Conservation (phyloP, 2,888 invertebrate genomes). For the Lordiphosa andalusiaca region DNA sequence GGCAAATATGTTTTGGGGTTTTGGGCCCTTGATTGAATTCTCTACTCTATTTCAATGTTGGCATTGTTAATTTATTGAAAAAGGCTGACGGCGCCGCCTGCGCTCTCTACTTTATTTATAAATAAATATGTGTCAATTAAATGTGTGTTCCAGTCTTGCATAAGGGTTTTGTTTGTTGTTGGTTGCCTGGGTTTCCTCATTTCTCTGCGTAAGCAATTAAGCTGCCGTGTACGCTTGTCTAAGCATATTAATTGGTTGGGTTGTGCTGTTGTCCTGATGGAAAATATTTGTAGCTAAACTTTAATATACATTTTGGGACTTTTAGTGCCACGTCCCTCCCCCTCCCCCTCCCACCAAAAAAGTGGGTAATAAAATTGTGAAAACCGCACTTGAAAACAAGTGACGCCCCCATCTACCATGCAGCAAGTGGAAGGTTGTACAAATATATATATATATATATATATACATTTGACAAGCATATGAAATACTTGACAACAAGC, state of each 20-base stretch:
- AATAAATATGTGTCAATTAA: conserved; percentile 36
- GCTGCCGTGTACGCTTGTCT: conserved; percentile 42
- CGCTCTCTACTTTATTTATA: conserved; percentile 11
- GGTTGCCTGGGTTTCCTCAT: conserved; percentile 4
- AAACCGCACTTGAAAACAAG: conserved; percentile 7
- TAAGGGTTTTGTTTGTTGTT: conserved; percentile 18
- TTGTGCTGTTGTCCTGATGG: conserved; percentile 22
- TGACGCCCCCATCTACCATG: neutral
- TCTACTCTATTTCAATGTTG: neutral
- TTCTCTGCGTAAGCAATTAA: conserved; percentile 50
- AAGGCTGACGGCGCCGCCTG: conserved; percentile 29
- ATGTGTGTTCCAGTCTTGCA: conserved; percentile 37
- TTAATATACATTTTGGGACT: neutral
- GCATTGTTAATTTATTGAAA: neutral
- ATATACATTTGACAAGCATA: conserved; percentile 37
- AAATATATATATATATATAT: conserved; percentile 1
- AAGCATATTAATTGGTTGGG: conserved; percentile 64
- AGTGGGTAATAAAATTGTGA: conserved; percentile 12
- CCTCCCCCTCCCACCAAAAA: no score
- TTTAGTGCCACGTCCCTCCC: neutral
- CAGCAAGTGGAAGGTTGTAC: conserved; percentile 1
- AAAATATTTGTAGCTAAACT: no score
- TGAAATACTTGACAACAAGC: conserved; percentile 52
- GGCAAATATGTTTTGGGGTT: conserved; percentile 45
- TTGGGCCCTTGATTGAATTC: conserved; percentile 1